Base-by-base conservation (phyloP, 2,888 invertebrate genomes). In the Synanthedon vespiformis region DNA sequence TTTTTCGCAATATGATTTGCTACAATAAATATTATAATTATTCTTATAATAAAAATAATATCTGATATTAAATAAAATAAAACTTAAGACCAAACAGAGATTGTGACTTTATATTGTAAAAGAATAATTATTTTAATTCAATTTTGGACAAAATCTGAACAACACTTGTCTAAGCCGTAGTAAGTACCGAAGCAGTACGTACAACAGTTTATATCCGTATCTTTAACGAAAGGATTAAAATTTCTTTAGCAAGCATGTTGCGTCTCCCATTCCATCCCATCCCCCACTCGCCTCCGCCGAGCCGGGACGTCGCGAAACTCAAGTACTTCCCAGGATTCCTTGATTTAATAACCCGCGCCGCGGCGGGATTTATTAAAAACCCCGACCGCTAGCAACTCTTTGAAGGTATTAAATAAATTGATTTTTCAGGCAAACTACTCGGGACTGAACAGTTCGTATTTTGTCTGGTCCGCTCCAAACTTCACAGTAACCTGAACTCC, bases 321-420 rank as follows among this genome's bases (percentile, higher is more conserved):
- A 14, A 44, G 44, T 44, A 44, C 44, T n/a, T 44, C 44, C 60
- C 54, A 56, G 60, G 60, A 67, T 67, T 59, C 65, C 62, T 63
- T 64, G 62, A 71, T 71, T 70, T 65, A 71, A 70, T 70, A 71
- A 70, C 67, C 34, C 40, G 40, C 64, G 61, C 59, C 55, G 56
- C 58, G 22, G 50, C 61, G 59, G 63, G 62, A 67, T 67, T 66
- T 70, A 70, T 54, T 55, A 54, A 55, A 54, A 68, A 62, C 55
- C 61, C 62, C 50, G 40, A 49, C 50, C 40, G 53, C 55, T 50
- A 54, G 55, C 55, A 57, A 57, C 51, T 57, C 48, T 48, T 48
- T 54, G 41, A 44, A 40, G 52, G 40, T 49, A 50, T 16, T 51
- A 50, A 48, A 50, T 54, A 49, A 51, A 54, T 54, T 47, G 49